phyloP scores from a whole-genome alignment of 1,140 invertebrate genomes.

The Drosophila malerkotliana region DNA sequence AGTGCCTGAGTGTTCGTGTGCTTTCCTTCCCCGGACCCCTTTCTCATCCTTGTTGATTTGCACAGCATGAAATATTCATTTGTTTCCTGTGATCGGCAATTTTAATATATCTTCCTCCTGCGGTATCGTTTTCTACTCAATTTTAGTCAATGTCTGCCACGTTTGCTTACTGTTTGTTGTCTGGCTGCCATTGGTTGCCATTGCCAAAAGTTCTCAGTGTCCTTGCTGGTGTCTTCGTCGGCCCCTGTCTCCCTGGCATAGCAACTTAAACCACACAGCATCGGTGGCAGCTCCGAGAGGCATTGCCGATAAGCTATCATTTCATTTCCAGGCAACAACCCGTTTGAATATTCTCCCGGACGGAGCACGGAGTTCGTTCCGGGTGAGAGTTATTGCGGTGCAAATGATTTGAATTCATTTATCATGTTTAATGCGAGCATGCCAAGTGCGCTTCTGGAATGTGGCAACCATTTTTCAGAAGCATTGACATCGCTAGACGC shows the following conservation, averaged over 20 bases:
- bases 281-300: slow-evolving; percentile 23
- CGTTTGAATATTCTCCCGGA: slow-evolving; percentile 37
- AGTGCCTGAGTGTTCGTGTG: slow-evolving; percentile 30
- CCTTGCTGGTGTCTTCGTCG: slow-evolving; percentile 22
- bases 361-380: slow-evolving; percentile 13
- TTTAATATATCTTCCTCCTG: slow-evolving; percentile 79
- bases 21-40: neutral
- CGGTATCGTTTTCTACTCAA: slow-evolving; percentile 80
- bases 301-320: slow-evolving; percentile 74
- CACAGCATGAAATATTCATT: slow-evolving; percentile 83
- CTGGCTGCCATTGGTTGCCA: slow-evolving; percentile 43
- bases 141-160: slow-evolving; percentile 75
- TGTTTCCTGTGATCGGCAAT: slow-evolving; percentile 82
- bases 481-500: slow-evolving; percentile 44
- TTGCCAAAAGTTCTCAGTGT: slow-evolving; percentile 58
- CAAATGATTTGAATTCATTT: slow-evolving; percentile 79
- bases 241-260: slow-evolving; percentile 6
- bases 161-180: slow-evolving; percentile 62
- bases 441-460: slow-evolving; percentile 50
- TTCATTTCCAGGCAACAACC: slow-evolving; percentile 66
- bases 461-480: slow-evolving; percentile 66
- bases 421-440: slow-evolving; percentile 70
- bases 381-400: slow-evolving; percentile 65
- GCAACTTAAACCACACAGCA: slow-evolving; percentile 7
- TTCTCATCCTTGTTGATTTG: slow-evolving; percentile 61